Evolutionary conservation across 2,797 vertebrate species (phyloP), one percentile per base, ranked within the genome.

Genomic region (Arnoldichthys spilopterus): DNA sequence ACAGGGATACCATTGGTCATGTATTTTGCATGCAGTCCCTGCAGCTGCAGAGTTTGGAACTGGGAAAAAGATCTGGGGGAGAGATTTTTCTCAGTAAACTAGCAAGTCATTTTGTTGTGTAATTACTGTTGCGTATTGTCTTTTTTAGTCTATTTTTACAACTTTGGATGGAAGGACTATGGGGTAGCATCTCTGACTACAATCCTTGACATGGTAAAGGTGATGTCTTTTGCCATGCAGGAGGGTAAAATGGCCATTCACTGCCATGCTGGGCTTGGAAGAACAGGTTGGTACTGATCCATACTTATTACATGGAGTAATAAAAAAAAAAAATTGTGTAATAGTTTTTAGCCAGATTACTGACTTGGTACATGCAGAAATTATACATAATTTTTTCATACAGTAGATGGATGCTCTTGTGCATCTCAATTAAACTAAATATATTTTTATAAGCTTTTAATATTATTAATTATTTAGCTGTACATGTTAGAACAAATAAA

Each of bases 141-240:
- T 43, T 47, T 88, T 91, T 86, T 84, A 99, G 98, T 98, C 89
- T 99, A 98, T 89, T 99, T 99, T 91, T 99, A 99, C 90, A 99
- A 99, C 90, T 99, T 99, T 82, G 96, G 97, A 28, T 99, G 98
- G 98, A 99, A 99, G 87, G 98, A 99, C 89, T 99, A 99, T 24
- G 97, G 97, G 4, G 97, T 99, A 76, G 97, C 97, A 0, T 99
- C 97, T 76, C 95, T 99, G 72, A 98, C 96, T 0, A 96, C 97
- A 24, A 96, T 99, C 87, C 94, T 99, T 1, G 98, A 99, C 86
- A 99, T 99, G 98, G 97, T 99, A 22, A 99, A 99, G 85, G 97
- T 99, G 78, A 97, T 98, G 96, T 94, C 97, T 3, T 99, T 99
- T 72, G 97, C 97, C 54, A 90, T 98, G 83, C 96, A 98, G 86